These are phyloP conservation scores for Anagrus nilaparvatae DNA, from an alignment of 1,140 invertebrate species.

Conservation along the genomic window DNA sequence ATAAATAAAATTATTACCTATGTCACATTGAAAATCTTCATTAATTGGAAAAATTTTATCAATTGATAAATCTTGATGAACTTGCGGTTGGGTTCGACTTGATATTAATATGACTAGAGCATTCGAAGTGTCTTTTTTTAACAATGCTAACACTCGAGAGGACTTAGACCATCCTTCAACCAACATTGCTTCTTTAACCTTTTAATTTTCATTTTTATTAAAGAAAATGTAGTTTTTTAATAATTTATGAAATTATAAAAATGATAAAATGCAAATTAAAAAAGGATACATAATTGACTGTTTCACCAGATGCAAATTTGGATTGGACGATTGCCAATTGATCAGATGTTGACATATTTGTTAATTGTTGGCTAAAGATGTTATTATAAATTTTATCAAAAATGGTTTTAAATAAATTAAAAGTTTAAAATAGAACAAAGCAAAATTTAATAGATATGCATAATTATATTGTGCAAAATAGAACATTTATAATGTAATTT, in stretches of 20 bases:
- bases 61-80: constrained; percentile 58
- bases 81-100: constrained; percentile 49
- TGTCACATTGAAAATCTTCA: constrained; percentile 64
- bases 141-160: constrained; percentile 51
- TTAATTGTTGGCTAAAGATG: not conserved
- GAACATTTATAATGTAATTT: too few species aligned
- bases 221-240: constrained; percentile 17
- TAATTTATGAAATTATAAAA: too few species aligned
- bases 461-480: too few species aligned
- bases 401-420: too few species aligned
- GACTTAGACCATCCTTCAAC: constrained; percentile 47
- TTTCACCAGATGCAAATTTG: constrained; percentile 52
- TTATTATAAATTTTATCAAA: too few species aligned
- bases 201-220: constrained; percentile 15
- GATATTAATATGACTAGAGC: constrained; percentile 55
- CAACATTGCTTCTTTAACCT: constrained; percentile 43
- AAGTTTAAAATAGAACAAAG: too few species aligned
- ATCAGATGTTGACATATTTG: constrained; percentile 13
- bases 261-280: constrained; percentile 8
- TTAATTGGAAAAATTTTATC: constrained; percentile 67
- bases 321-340: constrained; percentile 43
- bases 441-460: too few species aligned
- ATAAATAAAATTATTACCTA: constrained; percentile 46
- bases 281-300: constrained; percentile 45
- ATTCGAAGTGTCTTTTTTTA: constrained; percentile 52